These are phyloP conservation scores for Euphonia xanthogaster DNA, from an alignment of 2,797 vertebrate species.

Conservation along the genomic window DNA sequence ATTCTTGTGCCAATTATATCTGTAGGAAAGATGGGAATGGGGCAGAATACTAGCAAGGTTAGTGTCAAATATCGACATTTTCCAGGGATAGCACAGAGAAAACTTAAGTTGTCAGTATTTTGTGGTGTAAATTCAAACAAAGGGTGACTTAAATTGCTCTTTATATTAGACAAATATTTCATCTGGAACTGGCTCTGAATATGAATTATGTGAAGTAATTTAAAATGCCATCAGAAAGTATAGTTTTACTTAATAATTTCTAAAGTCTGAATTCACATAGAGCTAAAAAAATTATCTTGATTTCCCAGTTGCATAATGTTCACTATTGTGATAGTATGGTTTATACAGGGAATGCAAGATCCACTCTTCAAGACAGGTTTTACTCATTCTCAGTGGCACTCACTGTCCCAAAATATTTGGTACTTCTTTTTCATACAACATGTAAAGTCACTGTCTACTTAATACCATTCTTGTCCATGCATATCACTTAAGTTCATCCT, in stretches of 20 bases:
- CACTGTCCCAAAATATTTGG: neutral
- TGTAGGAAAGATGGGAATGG: neutral
- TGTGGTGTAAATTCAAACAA: neutral
- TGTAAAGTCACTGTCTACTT: neutral
- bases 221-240: neutral
- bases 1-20: neutral
- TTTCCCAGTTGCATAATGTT: neutral
- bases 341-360: neutral
- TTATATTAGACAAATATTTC: neutral
- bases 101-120: neutral
- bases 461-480: neutral
- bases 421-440: neutral
- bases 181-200: neutral
- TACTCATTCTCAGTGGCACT: neutral
- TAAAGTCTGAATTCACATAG: neutral
- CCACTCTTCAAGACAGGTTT: neutral
- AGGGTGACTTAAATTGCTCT: neutral
- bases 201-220: neutral
- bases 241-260: neutral
- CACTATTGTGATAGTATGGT: neutral
- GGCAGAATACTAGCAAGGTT: neutral
- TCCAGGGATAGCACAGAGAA: neutral
- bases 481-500: neutral
- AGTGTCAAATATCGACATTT: neutral
- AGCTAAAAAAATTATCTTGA: neutral